Conservation (phyloP, 2,888 invertebrate genomes). For the Drosophila kokeensis region DNA sequence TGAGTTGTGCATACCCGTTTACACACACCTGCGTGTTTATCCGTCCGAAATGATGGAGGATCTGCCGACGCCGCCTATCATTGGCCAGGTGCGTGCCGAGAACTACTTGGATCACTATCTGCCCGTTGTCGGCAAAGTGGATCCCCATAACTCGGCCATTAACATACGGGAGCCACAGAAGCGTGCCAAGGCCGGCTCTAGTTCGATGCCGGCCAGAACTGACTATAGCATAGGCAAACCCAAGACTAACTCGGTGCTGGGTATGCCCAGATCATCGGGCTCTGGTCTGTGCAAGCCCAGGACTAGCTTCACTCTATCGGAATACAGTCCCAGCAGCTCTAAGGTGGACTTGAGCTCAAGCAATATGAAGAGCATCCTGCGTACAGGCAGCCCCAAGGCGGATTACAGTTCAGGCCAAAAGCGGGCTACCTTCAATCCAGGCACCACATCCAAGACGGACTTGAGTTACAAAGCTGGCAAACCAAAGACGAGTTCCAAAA, state of each 20-base stretch:
- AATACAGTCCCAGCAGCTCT: background rate
- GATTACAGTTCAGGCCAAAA: background rate
- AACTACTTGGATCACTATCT: conserved; percentile 78
- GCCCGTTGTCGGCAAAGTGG: conserved; percentile 51
- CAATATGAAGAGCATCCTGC: background rate
- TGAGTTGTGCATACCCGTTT: conserved; percentile 89
- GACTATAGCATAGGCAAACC: conserved; percentile 11
- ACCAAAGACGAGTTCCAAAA: background rate
- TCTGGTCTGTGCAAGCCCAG: background rate
- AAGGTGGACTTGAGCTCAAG: background rate
- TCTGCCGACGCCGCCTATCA: conserved; percentile 86
- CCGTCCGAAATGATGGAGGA: conserved; percentile 87
- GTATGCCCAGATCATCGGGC: background rate
- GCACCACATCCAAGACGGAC: background rate
- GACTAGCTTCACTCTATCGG: background rate
- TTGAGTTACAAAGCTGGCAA: background rate
- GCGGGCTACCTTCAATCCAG: background rate
- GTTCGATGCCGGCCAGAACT: background rate
- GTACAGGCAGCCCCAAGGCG: background rate
- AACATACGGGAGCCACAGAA: conserved; percentile 48
- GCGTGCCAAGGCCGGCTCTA: conserved; percentile 20
- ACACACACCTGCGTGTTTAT: conserved; percentile 88
- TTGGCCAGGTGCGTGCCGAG: conserved; percentile 84
- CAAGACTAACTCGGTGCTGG: conserved; percentile 9
- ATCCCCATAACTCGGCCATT: conserved; percentile 45